Percentiles rank a stretch among this genome's conserved stretches.
These are phyloP conservation scores for Argopecten irradians DNA, from an alignment of 1,140 invertebrate species.

Conservation along the genomic window DNA sequence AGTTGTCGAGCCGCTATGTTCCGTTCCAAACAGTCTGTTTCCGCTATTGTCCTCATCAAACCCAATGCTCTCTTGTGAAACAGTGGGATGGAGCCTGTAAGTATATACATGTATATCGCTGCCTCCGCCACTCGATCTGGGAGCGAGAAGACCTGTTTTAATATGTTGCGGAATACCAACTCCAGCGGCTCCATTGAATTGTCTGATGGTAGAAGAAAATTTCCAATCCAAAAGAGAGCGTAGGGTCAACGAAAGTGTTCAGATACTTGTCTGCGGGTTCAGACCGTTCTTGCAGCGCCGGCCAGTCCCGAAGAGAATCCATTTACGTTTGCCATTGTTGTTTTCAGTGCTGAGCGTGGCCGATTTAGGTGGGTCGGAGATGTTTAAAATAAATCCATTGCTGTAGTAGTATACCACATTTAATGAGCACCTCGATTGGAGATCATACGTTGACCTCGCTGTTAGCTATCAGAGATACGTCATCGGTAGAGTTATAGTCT, in stretches of 20 bases:
- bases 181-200: background rate
- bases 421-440: background rate
- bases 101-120: too few species aligned
- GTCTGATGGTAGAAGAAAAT: background rate
- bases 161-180: background rate
- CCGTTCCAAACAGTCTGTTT: too few species aligned
- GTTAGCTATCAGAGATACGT: background rate
- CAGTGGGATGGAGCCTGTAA: too few species aligned
- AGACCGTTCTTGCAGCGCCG: slow-evolving; percentile 18
- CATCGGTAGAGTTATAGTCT: slow-evolving; percentile 30
- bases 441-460: background rate
- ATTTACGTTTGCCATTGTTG: background rate
- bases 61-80: too few species aligned
- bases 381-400: too few species aligned
- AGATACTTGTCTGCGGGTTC: background rate
- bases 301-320: background rate
- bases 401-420: too few species aligned
- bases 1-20: too few species aligned
- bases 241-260: slow-evolving; percentile 17
- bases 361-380: background rate
- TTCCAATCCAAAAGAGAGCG: slow-evolving; percentile 28
- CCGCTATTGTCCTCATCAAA: too few species aligned
- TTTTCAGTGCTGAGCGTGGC: background rate
- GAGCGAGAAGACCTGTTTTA: slow-evolving; percentile 18
- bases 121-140: too few species aligned